These are phyloP conservation scores for Trogon melanurus DNA, from an alignment of 2,113 vertebrate species.

Conservation along the genomic window DNA sequence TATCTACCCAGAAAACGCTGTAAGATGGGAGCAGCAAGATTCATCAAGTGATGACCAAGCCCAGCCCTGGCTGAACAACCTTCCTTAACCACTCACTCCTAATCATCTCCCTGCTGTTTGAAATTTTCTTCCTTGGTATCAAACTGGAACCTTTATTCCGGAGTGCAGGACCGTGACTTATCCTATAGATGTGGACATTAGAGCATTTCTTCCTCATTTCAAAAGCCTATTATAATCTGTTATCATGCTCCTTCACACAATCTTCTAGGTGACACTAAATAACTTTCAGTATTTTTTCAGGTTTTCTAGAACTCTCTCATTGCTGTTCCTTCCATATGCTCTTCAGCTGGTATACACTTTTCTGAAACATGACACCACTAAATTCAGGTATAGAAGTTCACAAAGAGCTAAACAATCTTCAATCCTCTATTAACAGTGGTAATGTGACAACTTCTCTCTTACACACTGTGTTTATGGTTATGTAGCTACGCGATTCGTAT, in stretches of 20 bases:
- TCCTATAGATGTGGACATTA: not conserved
- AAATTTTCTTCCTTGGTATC: not conserved
- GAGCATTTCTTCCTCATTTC: not conserved
- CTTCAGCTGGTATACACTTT: rapidly evolving
- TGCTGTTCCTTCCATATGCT: not conserved
- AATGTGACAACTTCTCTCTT: not conserved
- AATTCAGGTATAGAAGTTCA: not conserved
- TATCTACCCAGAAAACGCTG: not conserved
- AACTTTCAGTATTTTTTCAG: not conserved
- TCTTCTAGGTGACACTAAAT: not conserved
- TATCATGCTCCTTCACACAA: not conserved
- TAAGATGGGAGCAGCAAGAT: not conserved
- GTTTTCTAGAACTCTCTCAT: not conserved
- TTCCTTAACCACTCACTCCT: not conserved
- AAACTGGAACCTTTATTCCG: not conserved
- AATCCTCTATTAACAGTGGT: not conserved
- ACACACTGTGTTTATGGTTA: not conserved
- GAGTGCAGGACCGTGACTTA: not conserved
- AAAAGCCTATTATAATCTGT: not conserved
- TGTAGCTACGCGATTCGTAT: not conserved
- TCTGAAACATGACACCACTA: not conserved
- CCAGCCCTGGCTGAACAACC: not conserved
- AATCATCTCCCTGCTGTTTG: not conserved
- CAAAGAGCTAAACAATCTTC: not conserved
- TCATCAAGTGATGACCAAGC: not conserved